Evolutionary conservation across 2,113 vertebrate species (phyloP).

Genomic region (Ceyx melanurus): DNA sequence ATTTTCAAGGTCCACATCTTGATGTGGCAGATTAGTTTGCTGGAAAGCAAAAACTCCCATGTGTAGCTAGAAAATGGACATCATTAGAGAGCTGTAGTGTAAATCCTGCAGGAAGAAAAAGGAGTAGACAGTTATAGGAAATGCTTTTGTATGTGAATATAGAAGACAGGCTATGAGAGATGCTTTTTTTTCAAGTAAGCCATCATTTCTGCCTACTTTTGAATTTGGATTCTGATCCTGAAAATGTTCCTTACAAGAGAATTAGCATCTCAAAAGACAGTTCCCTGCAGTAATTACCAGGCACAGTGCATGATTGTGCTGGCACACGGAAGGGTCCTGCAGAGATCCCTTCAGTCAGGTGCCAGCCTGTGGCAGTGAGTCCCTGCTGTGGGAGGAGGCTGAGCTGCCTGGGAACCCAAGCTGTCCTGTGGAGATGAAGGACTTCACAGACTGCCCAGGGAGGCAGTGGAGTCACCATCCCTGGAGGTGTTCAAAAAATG

Average conservation of each 20-base stretch:
- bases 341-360: not conserved
- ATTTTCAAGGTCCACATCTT: not conserved
- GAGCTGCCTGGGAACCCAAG: fast-evolving
- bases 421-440: not conserved
- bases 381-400: fast-evolving
- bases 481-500: too few species aligned
- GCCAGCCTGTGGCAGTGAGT: not conserved
- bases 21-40: not conserved
- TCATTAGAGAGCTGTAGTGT: constrained; percentile 38
- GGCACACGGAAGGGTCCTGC: not conserved
- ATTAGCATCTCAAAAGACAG: not conserved
- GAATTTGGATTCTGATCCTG: not conserved
- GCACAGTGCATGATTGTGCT: fast-evolving
- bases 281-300: not conserved
- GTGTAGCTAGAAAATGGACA: constrained; percentile 8
- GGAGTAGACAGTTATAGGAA: not conserved
- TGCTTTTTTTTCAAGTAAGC: not conserved
- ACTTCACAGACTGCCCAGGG: not conserved
- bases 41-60: not conserved
- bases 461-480: too few species aligned
- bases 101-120: constrained; percentile 20
- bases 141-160: not conserved
- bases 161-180: not conserved
- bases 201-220: not conserved
- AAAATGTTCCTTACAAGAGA: not conserved